phyloP scores from a whole-genome alignment of 2,888 invertebrate species.

The Stramonita haemastoma region DNA sequence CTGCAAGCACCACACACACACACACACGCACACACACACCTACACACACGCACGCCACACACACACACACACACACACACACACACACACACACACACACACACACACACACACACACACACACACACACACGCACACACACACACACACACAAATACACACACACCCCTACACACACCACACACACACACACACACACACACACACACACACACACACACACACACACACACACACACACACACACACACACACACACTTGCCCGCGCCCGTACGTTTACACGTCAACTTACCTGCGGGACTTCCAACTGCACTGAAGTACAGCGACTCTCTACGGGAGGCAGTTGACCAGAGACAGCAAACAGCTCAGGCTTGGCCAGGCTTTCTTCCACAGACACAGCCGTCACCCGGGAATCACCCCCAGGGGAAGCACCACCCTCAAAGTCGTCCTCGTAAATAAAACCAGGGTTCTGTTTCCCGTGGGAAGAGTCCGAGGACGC shows the following conservation, averaged over 20 bases:
- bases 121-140: too few relatives aligned
- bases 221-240: too few relatives aligned
- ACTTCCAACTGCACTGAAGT: slow-evolving; percentile 14
- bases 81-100: neutral
- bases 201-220: too few relatives aligned
- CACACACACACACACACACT: too few relatives aligned
- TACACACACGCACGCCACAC: too few relatives aligned
- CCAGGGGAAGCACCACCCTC: slow-evolving; percentile 26
- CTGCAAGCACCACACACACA: neutral
- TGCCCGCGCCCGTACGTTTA: neutral
- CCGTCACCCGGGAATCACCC: neutral
- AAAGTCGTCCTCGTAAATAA: slow-evolving; percentile 42
- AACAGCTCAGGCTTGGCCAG: slow-evolving; percentile 2
- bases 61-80: neutral
- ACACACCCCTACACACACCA: too few relatives aligned
- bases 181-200: too few relatives aligned
- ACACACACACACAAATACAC: too few relatives aligned
- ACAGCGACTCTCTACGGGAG: neutral
- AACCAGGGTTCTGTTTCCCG: slow-evolving; percentile 44
- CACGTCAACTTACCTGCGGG: neutral
- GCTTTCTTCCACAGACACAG: neutral
- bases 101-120: too few relatives aligned
- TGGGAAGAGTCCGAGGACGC: slow-evolving; percentile 24
- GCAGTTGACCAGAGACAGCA: slow-evolving; percentile 19
- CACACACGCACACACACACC: too few relatives aligned